Conservation (phyloP, 2,113 vertebrate genomes). For the Phodopus roborovskii region DNA sequence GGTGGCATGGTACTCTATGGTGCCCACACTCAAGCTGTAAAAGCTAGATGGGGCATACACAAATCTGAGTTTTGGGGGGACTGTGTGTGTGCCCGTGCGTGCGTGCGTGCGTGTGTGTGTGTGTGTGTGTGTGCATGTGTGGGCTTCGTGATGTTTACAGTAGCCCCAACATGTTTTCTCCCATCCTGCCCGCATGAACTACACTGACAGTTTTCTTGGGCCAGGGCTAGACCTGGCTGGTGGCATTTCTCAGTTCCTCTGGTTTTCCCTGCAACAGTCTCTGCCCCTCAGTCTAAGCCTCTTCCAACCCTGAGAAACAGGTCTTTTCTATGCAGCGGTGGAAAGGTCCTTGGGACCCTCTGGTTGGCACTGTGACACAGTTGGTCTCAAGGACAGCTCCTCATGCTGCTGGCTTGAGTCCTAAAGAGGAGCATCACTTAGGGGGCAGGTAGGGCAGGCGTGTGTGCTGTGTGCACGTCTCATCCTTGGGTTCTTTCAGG, state of each 20-base stretch:
- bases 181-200: rapidly evolving
- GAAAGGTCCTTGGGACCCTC: too few species aligned
- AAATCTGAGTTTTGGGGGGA: background rate
- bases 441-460: rapidly evolving
- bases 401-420: rapidly evolving
- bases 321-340: rapidly evolving
- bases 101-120: too few species aligned
- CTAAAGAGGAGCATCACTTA: rapidly evolving
- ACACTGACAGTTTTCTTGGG: rapidly evolving
- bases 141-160: rapidly evolving
- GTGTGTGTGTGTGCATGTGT: too few species aligned
- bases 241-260: rapidly evolving
- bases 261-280: too few species aligned
- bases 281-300: too few species aligned
- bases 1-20: background rate
- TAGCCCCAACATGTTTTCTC: rapidly evolving
- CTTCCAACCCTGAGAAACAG: background rate
- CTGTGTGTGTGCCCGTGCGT: too few species aligned
- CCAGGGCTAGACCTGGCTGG: rapidly evolving
- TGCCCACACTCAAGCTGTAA: rapidly evolving
- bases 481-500: background rate
- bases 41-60: background rate
- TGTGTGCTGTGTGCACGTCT: rapidly evolving
- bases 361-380: rapidly evolving
- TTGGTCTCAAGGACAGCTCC: rapidly evolving